Base-by-base conservation (phyloP, 1,140 invertebrate genomes). In the Leptinotarsa defecta region DNA sequence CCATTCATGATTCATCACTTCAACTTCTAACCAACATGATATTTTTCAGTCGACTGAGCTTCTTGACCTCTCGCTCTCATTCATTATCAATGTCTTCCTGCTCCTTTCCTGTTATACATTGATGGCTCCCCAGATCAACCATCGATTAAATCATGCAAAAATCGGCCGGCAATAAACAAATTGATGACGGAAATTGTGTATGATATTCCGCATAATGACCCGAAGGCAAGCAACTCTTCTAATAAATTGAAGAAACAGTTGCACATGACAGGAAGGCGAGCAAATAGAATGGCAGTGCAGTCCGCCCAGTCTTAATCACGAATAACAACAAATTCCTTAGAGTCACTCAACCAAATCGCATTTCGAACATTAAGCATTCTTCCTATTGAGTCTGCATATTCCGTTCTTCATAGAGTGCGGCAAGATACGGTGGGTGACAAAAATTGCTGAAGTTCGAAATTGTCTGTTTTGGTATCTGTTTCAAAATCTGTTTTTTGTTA, bases 291-390 rank as follows among this genome's bases (percentile, higher is more conserved):
- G 77, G 74, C 71, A 73, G 78, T 76, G 79, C 75, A 76, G 75
- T 80, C 68, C 80, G 80, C 80, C 80, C 78, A 81, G 78, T 78
- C 78, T 74, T 80, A 78, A 81, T 81, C 80, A 81, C 80, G 80
- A 81, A 80, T 78, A 76, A 76, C 77, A 74, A 75, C 76, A 76
- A 78, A 81, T 81, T 80, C 80, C 80, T 72, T 34, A 48, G 43
- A 76, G 76, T 76, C 80, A 81, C 74, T 81, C 77, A 78, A 81
- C 74, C 80, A 78, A 76, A 74, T 69, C 68, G 74, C 72, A 64
- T 73, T 49, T 73, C 57, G 20, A 62, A 65, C 71, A 74, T 74
- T 63, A 70, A 73, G 19, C 20, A 73, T 70, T 62, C 71, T 73
- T 73, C 62, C 48, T 34, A 65, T 65, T 65, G 20, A 34, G 64